Evolutionary conservation across 2,888 invertebrate genomes (phyloP).

Genomic region (Acleris literana): DNA sequence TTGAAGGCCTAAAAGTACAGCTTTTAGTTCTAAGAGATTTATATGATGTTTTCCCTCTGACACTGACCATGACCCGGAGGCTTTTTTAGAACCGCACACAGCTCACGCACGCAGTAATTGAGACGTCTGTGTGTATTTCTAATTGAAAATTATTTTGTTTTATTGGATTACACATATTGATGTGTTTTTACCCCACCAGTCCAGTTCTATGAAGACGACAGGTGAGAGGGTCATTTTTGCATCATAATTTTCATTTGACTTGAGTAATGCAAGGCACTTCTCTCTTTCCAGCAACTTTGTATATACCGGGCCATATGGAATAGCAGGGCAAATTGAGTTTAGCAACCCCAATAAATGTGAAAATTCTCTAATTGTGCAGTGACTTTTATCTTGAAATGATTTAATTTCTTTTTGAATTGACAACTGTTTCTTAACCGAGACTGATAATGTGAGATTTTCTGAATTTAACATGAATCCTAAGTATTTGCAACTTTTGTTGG

Average conservation of each 20-base stretch:
- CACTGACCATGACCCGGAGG: too few species aligned
- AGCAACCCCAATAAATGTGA: slow-evolving; percentile 26
- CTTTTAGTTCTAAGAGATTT: too few species aligned
- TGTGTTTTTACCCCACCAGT: too few species aligned
- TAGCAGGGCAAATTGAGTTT: slow-evolving; percentile 26
- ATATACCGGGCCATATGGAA: slow-evolving; percentile 29
- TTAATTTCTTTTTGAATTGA: background rate
- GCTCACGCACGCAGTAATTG: too few species aligned
- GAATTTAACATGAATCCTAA: slow-evolving; percentile 32
- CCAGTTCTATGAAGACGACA: too few species aligned
- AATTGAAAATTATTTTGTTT: background rate
- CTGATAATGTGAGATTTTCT: background rate
- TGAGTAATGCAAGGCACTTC: too few species aligned
- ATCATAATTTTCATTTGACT: too few species aligned
- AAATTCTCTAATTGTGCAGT: slow-evolving; percentile 22
- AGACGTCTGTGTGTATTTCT: too few species aligned
- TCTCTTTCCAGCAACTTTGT: slow-evolving; percentile 31
- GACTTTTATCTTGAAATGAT: background rate
- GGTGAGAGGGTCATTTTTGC: background rate
- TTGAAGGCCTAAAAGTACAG: too few species aligned
- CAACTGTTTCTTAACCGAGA: slow-evolving; percentile 13
- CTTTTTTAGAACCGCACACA: too few species aligned
- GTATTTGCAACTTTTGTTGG: slow-evolving; percentile 17
- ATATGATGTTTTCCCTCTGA: too few species aligned
- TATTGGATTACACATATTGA: too few species aligned